phyloP scores from a whole-genome alignment of 2,888 invertebrate genomes.

The Cepaea hortensis region DNA sequence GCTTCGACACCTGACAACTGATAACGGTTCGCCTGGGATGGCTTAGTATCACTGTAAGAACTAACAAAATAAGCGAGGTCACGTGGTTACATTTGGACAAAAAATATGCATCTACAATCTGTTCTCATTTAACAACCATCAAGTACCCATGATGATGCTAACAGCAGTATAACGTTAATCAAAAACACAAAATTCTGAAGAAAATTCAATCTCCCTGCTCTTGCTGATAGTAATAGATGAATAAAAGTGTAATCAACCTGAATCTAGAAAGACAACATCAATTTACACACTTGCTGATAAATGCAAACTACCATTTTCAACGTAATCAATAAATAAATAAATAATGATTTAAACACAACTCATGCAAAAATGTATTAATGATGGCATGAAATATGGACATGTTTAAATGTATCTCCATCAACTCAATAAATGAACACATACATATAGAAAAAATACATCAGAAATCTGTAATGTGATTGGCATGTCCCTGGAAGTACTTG shows the following conservation, averaged over 20 bases:
- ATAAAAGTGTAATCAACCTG: constrained; percentile 17
- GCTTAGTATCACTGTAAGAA: constrained; percentile 9
- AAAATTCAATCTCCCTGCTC: not conserved
- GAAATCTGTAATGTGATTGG: constrained; percentile 33
- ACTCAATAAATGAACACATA: constrained; percentile 5
- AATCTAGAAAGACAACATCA: constrained; percentile 21
- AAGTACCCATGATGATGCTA: not conserved
- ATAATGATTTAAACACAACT: constrained; percentile 11
- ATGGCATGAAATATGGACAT: constrained; percentile 17
- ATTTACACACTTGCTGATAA: constrained; percentile 10
- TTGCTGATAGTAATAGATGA: not conserved
- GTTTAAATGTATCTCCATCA: not conserved
- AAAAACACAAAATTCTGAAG: not conserved
- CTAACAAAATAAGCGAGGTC: constrained; percentile 11
- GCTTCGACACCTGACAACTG: not conserved
- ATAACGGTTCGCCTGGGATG: not conserved
- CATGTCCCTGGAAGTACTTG: constrained; percentile 48
- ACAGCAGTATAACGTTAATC: not conserved
- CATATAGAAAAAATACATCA: constrained; percentile 28
- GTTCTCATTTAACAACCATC: not conserved
- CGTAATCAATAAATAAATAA: constrained; percentile 20
- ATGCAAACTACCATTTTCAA: constrained; percentile 4
- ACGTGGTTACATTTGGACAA: constrained; percentile 9
- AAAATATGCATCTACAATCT: constrained; percentile 10
- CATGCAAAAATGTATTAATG: not conserved